Percentiles rank a stretch among this genome's conserved stretches.
Evolutionary conservation across 2,888 invertebrate species (phyloP).

Genomic region (Autographa pulchrina): DNA sequence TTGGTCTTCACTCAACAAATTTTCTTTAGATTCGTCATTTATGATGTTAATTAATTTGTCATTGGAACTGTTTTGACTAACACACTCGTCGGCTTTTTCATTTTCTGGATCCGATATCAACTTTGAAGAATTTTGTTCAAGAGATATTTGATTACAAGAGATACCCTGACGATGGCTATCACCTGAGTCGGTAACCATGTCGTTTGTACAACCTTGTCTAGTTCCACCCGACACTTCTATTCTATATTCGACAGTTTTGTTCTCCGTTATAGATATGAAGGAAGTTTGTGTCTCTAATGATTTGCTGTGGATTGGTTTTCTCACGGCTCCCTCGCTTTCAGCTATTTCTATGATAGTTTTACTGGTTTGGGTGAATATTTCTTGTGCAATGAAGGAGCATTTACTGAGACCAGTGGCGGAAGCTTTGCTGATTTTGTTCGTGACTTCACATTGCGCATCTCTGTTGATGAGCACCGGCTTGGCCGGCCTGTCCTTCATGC

Average conservation of each 20-base stretch:
- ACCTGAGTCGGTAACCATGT: conserved; percentile 4
- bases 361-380: conserved; percentile 89
- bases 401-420: conserved; percentile 62
- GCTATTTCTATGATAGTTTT: conserved; percentile 89
- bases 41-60: conserved; percentile 62
- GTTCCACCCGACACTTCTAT: conserved; percentile 64
- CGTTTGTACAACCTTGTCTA: conserved; percentile 15
- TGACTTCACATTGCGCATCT: conserved; percentile 51
- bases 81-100: conserved; percentile 55
- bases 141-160: conserved; percentile 38
- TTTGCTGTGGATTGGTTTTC: conserved; percentile 57
- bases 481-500: conserved; percentile 52
- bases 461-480: conserved; percentile 47
- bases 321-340: conserved; percentile 67
- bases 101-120: conserved; percentile 67
- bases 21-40: conserved; percentile 66
- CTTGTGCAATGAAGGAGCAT: conserved; percentile 71
- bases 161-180: conserved; percentile 12
- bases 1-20: conserved; percentile 55
- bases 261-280: conserved; percentile 76
- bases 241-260: conserved; percentile 74
- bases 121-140: conserved; percentile 74
- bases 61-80: conserved; percentile 60
- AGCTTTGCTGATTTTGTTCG: conserved; percentile 51
- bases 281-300: conserved; percentile 84